These are phyloP conservation scores for Tholera decimalis DNA, from an alignment of 2,888 invertebrate genomes.

Conservation along the genomic window DNA sequence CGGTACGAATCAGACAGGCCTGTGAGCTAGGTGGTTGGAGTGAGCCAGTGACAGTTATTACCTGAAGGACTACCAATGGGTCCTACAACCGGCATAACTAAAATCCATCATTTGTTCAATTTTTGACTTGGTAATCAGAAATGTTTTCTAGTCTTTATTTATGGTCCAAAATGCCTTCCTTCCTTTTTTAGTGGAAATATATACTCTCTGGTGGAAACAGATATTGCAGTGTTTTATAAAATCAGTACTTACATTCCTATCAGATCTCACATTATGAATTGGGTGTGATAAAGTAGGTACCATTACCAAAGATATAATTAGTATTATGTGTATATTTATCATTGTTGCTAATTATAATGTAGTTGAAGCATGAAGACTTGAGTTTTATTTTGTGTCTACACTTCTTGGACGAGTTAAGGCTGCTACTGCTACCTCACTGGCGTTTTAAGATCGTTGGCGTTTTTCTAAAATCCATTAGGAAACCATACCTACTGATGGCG, in stretches of 20 bases:
- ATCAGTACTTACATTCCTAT: constrained; percentile 66
- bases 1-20: too few species aligned
- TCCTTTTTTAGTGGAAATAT: neutral
- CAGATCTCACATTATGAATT: constrained; percentile 54
- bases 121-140: too few species aligned
- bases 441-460: too few species aligned
- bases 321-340: constrained; percentile 62
- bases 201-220: neutral
- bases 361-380: constrained; percentile 73
- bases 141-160: neutral
- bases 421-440: too few species aligned
- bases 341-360: constrained; percentile 69
- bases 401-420: too few species aligned
- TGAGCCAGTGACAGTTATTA: too few species aligned
- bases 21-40: too few species aligned
- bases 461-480: too few species aligned
- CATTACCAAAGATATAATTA: constrained; percentile 63
- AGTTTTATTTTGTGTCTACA: constrained; percentile 64
- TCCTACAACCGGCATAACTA: too few species aligned
- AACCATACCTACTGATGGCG: too few species aligned
- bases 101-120: too few species aligned
- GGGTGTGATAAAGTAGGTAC: constrained; percentile 43
- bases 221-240: constrained; percentile 11
- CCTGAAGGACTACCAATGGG: too few species aligned
- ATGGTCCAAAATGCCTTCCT: neutral